These are phyloP conservation scores for Hydrozoanthus tunicans DNA, from an alignment of 64 coral and sea anemone species.

Conservation along the genomic window DNA sequence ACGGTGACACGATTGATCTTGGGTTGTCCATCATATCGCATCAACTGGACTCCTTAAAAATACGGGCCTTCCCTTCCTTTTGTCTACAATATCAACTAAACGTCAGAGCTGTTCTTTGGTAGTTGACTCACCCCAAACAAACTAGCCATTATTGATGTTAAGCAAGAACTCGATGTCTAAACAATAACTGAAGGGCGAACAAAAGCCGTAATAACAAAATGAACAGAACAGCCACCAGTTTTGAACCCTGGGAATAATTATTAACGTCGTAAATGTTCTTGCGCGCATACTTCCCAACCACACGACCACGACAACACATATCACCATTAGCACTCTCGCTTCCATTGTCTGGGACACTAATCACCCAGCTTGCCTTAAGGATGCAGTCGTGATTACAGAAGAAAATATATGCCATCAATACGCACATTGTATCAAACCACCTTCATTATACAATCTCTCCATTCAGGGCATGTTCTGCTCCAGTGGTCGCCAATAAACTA, in stretches of 20 bases:
- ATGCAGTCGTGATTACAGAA: slow-evolving; percentile 42
- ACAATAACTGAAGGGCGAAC: slow-evolving; percentile 45
- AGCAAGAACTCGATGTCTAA: slow-evolving; percentile 55
- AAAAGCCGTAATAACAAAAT: slow-evolving; percentile 36
- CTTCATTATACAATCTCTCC: slow-evolving; percentile 36
- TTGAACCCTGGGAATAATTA: slow-evolving; percentile 47
- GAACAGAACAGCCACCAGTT: slow-evolving; percentile 8
- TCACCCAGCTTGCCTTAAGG: slow-evolving; percentile 36
- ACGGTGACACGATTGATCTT: slow-evolving; percentile 37
- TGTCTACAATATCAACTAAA: slow-evolving; percentile 54
- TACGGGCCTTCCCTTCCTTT: slow-evolving; percentile 45
- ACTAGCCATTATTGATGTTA: slow-evolving; percentile 46
- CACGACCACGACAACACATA: slow-evolving; percentile 33
- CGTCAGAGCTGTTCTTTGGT: slow-evolving; percentile 54
- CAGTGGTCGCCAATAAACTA: slow-evolving; percentile 55
- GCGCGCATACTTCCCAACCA: background rate
- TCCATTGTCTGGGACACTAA: slow-evolving; percentile 30
- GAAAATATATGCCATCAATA: slow-evolving; percentile 40
- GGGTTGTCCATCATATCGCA: slow-evolving; percentile 34
- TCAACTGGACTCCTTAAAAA: slow-evolving; percentile 52
- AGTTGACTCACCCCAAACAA: slow-evolving; percentile 64
- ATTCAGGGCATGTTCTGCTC: slow-evolving; percentile 66
- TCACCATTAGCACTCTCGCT: slow-evolving; percentile 16
- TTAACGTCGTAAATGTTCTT: background rate
- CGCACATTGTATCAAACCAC: slow-evolving; percentile 41